Base-by-base conservation (phyloP, 2,888 invertebrate species). In the Melitaea athalia region DNA sequence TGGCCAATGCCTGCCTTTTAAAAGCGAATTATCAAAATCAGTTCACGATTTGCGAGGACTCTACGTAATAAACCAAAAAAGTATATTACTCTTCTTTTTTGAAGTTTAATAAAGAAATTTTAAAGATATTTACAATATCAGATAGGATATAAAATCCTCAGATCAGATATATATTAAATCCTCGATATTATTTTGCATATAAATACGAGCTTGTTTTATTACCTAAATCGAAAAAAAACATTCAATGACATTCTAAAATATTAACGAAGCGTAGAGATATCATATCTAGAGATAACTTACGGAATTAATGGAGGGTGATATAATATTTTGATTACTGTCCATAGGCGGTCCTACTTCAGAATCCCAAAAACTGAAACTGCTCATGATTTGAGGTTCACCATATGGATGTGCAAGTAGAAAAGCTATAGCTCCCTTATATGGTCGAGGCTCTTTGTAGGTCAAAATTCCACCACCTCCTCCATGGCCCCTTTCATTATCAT, bases 351-450 rank as follows among this genome's bases (percentile, higher is more conserved):
- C 96, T 68, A 87, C 77, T 79, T 95, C 95, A 0, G 91, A 87
- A 74, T 94, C 81, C 68, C 86, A 86, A 82, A 97, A 98, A 52
- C 85, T 89, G 79, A 95, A 98, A 74, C 98, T 97, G 81, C 97
- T 98, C 96, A 98, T 97, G 33, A 98, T 92, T 60, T 96, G 94
- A 0, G 97, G 95, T 69, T 95, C 94, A 0, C 96, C 97, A 75
- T 97, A 97, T 0, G 96, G 95, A 92, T 96, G 96, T 0, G 98
- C 97, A 75, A 99, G 84, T 91, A 96, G 95, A 84, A 98, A 98
- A 0, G 97, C 97, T 1, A 95, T 95, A 0, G 98, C 98, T 92
- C 94, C 92, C 74, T 94, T 96, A 83, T 97, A 97, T n/a, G 92
- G 89, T 70, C 93, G 94, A 0, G 95, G 71, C 0, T 93, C 83